Evolutionary conservation across 2,113 vertebrate genomes (phyloP), one percentile per base, ranked within the genome.

Genomic region (Colinus virginianus): DNA sequence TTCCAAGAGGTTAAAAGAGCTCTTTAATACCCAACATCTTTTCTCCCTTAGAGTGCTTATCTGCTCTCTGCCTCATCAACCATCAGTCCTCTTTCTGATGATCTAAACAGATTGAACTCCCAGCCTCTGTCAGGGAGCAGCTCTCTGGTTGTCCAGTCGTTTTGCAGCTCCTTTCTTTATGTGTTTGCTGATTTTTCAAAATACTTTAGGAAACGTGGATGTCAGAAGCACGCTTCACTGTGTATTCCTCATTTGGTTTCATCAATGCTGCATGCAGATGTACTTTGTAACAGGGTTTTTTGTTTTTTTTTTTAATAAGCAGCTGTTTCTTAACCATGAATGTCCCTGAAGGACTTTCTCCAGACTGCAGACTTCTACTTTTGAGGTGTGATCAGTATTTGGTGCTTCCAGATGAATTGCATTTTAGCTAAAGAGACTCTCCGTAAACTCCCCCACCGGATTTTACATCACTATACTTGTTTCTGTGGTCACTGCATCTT

Each of bases 111-210:
- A 42, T 40, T 74, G 86, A 92, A 58, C 45, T 58, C 45, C 48
- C 49, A 80, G 61, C 25, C n/a, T 86, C 78, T 61, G 46, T 22
- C 21, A 70, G 79, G 72, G 14, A 74, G 45, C 30, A 8, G 0
- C 30, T 53, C 22, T 69, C 62, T 58, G 6, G 26, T 40, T 81
- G 46, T 68, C 22, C 26, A 6, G 0, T 61, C 19, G 18, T 9
- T 72, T 56, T 82, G 63, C 23, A 49, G 6, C 19, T 67, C 36
- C 53, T 30, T 86, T 85, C 45, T 84, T 80, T 67, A 36, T 32
- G 20, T 11, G 13, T 56, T 86, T 94, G 64, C 77, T 88, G 79
- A 67, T 75, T 84, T 68, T 94, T 19, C 34, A 59, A 78, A 78
- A 40, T n/a, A n/a, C 3, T 78, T 75, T 36, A 68, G n/a, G 18